phyloP scores from a whole-genome alignment of 2,888 invertebrate species.

The Tenthredo livida region DNA sequence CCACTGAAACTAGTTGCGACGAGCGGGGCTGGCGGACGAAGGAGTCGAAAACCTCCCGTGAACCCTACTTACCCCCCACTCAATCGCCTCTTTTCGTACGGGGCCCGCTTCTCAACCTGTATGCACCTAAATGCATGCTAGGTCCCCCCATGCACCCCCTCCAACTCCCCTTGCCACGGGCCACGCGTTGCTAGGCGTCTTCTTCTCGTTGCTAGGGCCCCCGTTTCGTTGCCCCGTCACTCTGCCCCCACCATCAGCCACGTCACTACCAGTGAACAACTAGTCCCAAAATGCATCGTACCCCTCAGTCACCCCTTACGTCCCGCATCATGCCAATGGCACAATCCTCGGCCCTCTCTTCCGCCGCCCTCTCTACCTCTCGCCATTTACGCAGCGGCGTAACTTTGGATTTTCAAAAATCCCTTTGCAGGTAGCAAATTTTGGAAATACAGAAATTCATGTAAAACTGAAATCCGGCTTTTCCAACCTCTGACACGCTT shows the following conservation, averaged over 20 bases:
- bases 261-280: constrained; percentile 66
- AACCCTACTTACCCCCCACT: constrained; percentile 78
- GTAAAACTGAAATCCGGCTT: too few species aligned
- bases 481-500: too few species aligned
- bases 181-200: constrained; percentile 75
- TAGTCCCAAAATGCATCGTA: constrained; percentile 76
- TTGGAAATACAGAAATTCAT: not conserved
- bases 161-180: constrained; percentile 62
- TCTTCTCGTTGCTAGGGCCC: constrained; percentile 76
- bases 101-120: constrained; percentile 67
- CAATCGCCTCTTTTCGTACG: constrained; percentile 64
- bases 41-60: constrained; percentile 78
- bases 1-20: constrained; percentile 76
- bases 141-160: constrained; percentile 68
- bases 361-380: not conserved
- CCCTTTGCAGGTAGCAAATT: not conserved
- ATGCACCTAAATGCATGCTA: constrained; percentile 76
- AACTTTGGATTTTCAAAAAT: not conserved
- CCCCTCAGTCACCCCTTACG: constrained; percentile 53
- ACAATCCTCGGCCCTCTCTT: constrained; percentile 28
- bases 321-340: constrained; percentile 61
- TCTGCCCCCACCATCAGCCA: constrained; percentile 63
- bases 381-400: constrained; percentile 17
- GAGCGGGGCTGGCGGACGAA: constrained; percentile 64
- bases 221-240: constrained; percentile 65